phyloP scores from a whole-genome alignment of 2,888 invertebrate genomes.

The Carabus problematicus region DNA sequence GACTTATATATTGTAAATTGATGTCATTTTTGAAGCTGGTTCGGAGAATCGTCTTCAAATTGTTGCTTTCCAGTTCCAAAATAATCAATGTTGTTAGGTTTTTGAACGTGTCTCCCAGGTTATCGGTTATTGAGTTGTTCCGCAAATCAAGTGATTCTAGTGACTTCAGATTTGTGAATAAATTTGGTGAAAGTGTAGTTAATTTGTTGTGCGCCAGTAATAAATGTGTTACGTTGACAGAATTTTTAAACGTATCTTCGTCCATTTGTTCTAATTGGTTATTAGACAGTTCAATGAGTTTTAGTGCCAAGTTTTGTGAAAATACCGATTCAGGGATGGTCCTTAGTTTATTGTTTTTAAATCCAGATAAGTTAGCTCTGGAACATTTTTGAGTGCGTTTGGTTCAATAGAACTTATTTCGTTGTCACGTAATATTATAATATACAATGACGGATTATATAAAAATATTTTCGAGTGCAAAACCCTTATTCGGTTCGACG shows the following conservation, averaged over 20 bases:
- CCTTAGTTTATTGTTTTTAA: slow-evolving; percentile 29
- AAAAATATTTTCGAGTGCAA: slow-evolving; percentile 28
- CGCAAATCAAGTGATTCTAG: slow-evolving; percentile 18
- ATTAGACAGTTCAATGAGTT: slow-evolving; percentile 21
- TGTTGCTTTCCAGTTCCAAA: slow-evolving; percentile 22
- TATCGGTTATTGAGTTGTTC: slow-evolving; percentile 24
- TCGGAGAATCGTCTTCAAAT: slow-evolving; percentile 20
- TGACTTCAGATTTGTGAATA: slow-evolving; percentile 27
- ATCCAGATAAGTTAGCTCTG: slow-evolving; percentile 16
- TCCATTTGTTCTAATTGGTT: slow-evolving; percentile 28
- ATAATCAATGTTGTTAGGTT: slow-evolving; percentile 26
- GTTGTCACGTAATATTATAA: slow-evolving; percentile 14
- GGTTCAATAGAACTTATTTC: slow-evolving; percentile 19
- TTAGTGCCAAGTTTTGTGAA: slow-evolving; percentile 17
- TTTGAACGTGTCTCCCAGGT: slow-evolving; percentile 22
- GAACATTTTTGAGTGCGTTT: slow-evolving; percentile 13
- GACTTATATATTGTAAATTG: slow-evolving; percentile 21
- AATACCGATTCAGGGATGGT: slow-evolving; percentile 22
- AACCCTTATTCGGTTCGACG: slow-evolving; percentile 17
- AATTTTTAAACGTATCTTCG: slow-evolving; percentile 28
- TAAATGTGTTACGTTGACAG: slow-evolving; percentile 28
- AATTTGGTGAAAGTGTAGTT: slow-evolving; percentile 9
- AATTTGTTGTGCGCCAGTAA: slow-evolving; percentile 33
- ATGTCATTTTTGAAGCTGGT: slow-evolving; percentile 24
- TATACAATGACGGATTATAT: not conserved